phyloP scores from a whole-genome alignment of 1,140 invertebrate species.

The Drosophila seguyi region DNA sequence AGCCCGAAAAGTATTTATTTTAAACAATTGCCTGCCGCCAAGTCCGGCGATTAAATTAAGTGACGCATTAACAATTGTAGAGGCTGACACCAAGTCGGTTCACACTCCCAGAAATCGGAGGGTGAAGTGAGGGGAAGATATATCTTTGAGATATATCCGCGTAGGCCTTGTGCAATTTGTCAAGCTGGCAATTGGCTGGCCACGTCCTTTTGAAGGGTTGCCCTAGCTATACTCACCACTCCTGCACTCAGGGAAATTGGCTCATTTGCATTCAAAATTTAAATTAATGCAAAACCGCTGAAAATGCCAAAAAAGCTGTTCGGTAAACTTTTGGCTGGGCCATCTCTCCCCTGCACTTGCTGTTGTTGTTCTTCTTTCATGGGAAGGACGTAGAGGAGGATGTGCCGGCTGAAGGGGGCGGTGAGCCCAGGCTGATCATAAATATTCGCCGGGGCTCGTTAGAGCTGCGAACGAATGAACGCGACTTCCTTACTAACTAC shows the following conservation, averaged over 20 bases:
- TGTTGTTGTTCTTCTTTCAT: conserved; percentile 21
- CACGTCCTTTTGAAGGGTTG: conserved; percentile 58
- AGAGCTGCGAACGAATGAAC: conserved; percentile 76
- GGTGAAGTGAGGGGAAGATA: conserved; percentile 9
- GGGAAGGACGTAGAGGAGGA: background rate
- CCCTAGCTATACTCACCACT: conserved; percentile 44
- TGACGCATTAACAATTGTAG: conserved; percentile 61
- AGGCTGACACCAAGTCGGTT: conserved; percentile 57
- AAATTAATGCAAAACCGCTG: conserved; percentile 84
- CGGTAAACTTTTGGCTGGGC: conserved; percentile 65
- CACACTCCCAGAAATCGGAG: conserved; percentile 35
- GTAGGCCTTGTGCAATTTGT: conserved; percentile 70
- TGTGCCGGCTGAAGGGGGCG: conserved; percentile 4
- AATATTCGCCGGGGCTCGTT: conserved; percentile 83
- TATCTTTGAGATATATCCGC: conserved; percentile 12
- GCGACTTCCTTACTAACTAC: conserved; percentile 84
- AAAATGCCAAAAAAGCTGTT: conserved; percentile 72
- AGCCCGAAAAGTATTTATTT: conserved; percentile 24
- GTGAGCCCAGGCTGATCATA: conserved; percentile 67
- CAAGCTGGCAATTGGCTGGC: conserved; percentile 65
- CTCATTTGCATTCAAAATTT: conserved; percentile 85
- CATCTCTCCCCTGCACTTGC: conserved; percentile 17
- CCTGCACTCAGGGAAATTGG: conserved; percentile 83
- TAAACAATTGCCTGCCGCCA: conserved; percentile 19
- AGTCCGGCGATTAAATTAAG: conserved; percentile 67